Base-by-base conservation (phyloP, 2,888 invertebrate genomes). In the Mystacides longicornis region DNA sequence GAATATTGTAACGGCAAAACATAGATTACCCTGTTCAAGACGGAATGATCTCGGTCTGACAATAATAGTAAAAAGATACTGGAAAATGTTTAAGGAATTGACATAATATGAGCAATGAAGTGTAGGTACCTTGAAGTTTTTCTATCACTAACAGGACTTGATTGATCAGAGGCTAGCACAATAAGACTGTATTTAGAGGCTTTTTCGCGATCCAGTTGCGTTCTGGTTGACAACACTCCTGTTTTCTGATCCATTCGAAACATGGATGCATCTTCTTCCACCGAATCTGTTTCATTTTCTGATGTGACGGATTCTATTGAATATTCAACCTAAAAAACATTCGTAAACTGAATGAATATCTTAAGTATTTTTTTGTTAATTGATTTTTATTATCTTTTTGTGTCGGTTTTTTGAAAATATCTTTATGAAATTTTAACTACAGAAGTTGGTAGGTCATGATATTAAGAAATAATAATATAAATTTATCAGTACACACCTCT, bases 201-300 rank as follows among this genome's bases (percentile, higher is more conserved):
- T 3, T 82, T 85, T 73, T 97, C 97, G n/a, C 96, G 77, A 69
- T 97, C 96, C 20, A 97, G 70, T 0, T 83, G 74, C 9, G 85
- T 79, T 59, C 91, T 80, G 0, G 94, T 94, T 0, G 90, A 85
- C 33, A 97, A 81, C 0, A 93, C 90, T 0, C 95, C 95, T 9
- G 87, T 87, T 57, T 86, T 81, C 0, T 87, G 78, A 67, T 95
- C 93, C 59, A 96, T 89, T 57, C 89, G 79, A 71, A 96, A 96
- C 1, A 89, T 87, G 5, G 86, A 83, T 49, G 83, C 81, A 57
- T 85, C 82, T 56, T 87, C 87, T 68, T 88, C 81, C 16, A 81
- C 76, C 0, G 74, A 71, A 0, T 76, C 77, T 1, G 73, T 69
- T 2, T 82, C 83, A 21, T 81, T 81, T 54, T 62, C 62, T 0